Base-by-base conservation (phyloP, 1,140 invertebrate species). In the Dreissena rostriformis region DNA sequence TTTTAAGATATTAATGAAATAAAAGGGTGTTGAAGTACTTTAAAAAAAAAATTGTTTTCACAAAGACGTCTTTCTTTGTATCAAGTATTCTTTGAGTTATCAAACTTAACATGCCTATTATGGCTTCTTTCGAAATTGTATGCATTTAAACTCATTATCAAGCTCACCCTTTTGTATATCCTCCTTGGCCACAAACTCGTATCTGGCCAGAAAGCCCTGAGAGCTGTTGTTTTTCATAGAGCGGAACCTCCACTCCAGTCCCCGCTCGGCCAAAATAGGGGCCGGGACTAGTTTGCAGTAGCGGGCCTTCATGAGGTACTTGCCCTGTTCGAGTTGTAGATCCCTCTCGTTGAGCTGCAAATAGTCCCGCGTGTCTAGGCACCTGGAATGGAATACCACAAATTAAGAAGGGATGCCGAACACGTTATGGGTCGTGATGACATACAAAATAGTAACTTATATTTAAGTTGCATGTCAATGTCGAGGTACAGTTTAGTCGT, bases 141-240 rank as follows among this genome's bases (percentile, higher is more conserved):
- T 39, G 39, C 2, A 5, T 5, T 5, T 8, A 8, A 2, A 39
- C 39, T 5, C 39, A 39, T 39, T 39, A 39, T 5, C 8, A 39
- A 39, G 8, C 39, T 74, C 78, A 77, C 80, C 65, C 71, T 53
- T 70, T 68, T 83, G 61, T 66, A 86, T 65, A 12, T 83, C 74
- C 17, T 77, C 65, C 67, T 74, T 73, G 12, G 67, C 24, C 11
- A 86, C 28, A 78, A 81, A 86, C 51, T 86, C 71, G 61, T 84
- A 86, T 28, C 26, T 76, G 14, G 86, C 86, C 39, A 78, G 77
- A 65, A 86, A 86, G 22, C 86, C 86, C 82, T 79, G 71, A 67
- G 73, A 51, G 15, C 61, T 77, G 24, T 52, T 78, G 71, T 84
- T 55, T 28, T 51, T 39, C 61, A 80, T 57, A 0, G 86, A 84